Base-by-base conservation (phyloP, 2,113 vertebrate genomes). In the Rhinoderma darwinii region DNA sequence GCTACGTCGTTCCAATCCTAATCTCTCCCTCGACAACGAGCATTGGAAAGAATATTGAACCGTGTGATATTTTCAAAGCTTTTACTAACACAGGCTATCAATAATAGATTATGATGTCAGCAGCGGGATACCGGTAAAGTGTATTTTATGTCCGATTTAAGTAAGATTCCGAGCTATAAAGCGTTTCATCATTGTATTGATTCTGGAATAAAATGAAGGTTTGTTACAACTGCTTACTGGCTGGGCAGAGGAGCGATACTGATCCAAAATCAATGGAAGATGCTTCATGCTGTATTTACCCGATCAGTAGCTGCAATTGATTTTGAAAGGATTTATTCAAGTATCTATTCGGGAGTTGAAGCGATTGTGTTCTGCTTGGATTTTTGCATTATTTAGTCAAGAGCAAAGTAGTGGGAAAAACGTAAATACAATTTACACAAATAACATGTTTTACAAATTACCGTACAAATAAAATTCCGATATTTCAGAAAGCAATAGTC, bases 51-150 rank as follows among this genome's bases (percentile, higher is more conserved):
- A 50, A 87, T 75, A 82, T 63, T 75, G 66, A 81, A 73, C 50
- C 3, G 47, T 5, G 61, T 27, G 22, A 75, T 87, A 41, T 47
- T 54, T 56, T 86, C 85, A 35, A 59, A 22, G 61, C 51, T 41
- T 32, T 54, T 74, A 6, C 15, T 22, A 68, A 59, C 51, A 77
- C 39, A 7, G 25, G 73, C 61, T 50, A 75, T 87, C 78, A 82
- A 82, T 87, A 82, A 81, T 87, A 25, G 74, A 82, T 82, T 61
- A 61, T 77, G 61, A 85, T 87, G 18, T 59, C 85, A 78, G 15
- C 18, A 25, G 50, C 22, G 37, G 51, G 74, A 61, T 87, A 18
- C 41, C 78, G 2, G 66, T 82, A 81, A 74, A 82, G 59, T 61
- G 25, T 35, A 63, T 74, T 86, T 87, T 87, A 75, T 56, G 50